Percentiles rank a stretch among this genome's conserved stretches.
Evolutionary conservation across 2,888 invertebrate species (phyloP).

Genomic region (Hylaea fasciaria): DNA sequence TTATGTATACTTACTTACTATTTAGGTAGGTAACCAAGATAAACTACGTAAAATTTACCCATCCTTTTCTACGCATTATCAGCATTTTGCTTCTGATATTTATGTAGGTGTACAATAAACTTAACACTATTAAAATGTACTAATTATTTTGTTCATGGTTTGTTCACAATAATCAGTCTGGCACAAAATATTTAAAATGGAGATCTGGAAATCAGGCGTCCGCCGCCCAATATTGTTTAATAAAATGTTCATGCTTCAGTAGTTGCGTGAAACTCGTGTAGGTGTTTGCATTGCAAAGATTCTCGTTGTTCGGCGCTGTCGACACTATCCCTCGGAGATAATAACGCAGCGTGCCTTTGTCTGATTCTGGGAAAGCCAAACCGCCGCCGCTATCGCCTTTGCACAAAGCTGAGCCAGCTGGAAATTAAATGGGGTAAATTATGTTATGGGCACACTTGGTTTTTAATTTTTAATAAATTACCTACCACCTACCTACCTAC

Average conservation of each 20-base stretch:
- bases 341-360: slow-evolving; percentile 54
- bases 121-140: no score
- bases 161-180: slow-evolving; percentile 3
- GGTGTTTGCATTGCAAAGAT: slow-evolving; percentile 56
- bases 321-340: slow-evolving; percentile 72
- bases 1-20: no score
- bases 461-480: no score
- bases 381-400: slow-evolving; percentile 76
- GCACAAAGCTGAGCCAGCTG: slow-evolving; percentile 55
- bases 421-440: slow-evolving; percentile 5
- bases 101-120: no score
- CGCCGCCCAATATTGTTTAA: slow-evolving; percentile 50
- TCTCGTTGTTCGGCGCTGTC: slow-evolving; percentile 59
- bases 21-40: no score
- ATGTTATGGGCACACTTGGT: background rate
- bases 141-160: background rate
- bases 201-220: background rate
- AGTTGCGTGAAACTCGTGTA: slow-evolving; percentile 66
- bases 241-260: slow-evolving; percentile 60
- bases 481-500: no score
- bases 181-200: background rate
- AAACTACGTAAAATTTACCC: no score
- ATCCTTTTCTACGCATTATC: no score
- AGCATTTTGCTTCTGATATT: no score
- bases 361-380: slow-evolving; percentile 57